A percentile compares a stretch with the other conserved stretches of the same genome.
Evolutionary conservation across 1,140 invertebrate species (phyloP).

Genomic region (Pseudomyrmex sp.): DNA sequence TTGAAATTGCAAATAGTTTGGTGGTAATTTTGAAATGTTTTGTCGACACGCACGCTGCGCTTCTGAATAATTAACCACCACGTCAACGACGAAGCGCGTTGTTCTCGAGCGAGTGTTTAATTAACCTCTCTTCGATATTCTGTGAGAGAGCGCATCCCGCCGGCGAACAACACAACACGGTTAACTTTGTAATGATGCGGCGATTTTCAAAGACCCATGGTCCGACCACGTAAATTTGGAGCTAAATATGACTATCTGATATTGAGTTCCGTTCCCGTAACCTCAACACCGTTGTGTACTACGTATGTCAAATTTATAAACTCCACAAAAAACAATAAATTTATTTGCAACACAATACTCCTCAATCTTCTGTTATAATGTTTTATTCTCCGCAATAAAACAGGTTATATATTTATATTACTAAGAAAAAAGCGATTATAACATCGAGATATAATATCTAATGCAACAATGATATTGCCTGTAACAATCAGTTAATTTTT

Average conservation of each 20-base stretch:
- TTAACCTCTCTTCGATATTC: constrained; percentile 52
- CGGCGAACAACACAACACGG: constrained; percentile 10
- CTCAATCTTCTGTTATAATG: neutral
- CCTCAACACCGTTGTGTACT: neutral
- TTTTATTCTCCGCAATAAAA: constrained; percentile 1
- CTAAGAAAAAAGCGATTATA: neutral
- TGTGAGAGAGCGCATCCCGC: constrained; percentile 5
- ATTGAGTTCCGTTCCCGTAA: neutral
- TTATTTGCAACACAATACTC: neutral
- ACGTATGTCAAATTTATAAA: neutral
- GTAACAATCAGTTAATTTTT: too few species aligned
- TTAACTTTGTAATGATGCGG: constrained; percentile 36
- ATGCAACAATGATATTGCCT: neutral
- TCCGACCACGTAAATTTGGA: constrained; percentile 28
- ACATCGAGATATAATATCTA: neutral
- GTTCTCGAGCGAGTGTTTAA: constrained; percentile 63
- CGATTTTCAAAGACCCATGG: constrained; percentile 29
- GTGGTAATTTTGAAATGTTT: constrained; percentile 28
- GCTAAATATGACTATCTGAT: constrained; percentile 32
- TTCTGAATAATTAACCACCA: constrained; percentile 65
- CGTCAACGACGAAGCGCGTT: constrained; percentile 48
- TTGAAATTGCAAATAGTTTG: too few species aligned
- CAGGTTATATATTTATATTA: neutral
- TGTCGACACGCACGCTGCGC: constrained; percentile 4
- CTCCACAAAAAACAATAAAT: neutral